Base-by-base conservation (phyloP, 2,888 invertebrate species). In the Megamerina dolium region DNA sequence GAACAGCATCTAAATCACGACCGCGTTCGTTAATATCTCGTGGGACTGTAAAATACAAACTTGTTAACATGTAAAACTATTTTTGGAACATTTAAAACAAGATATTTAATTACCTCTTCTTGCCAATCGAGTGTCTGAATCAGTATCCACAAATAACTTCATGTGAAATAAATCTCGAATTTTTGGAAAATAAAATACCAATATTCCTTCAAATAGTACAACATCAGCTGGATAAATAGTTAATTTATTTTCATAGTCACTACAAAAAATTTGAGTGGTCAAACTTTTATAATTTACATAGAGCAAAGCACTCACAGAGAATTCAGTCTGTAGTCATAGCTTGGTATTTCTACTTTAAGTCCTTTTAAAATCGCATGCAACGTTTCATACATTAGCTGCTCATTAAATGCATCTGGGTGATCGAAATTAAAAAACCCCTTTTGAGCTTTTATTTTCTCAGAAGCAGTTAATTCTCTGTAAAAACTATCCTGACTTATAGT, bases 81-180 rank as follows among this genome's bases (percentile, higher is more conserved):
- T 42, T 19, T 33, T 21, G n/a, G 21, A 29, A 23, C 13, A 16
- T 14, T 37, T 3, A 18, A 12, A 34, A 48, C 8, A 2, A 23
- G 32, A 8, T n/a, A 13, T 26, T 12, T 35, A 48, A 42, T 66
- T 69, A 95, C 95, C 96, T 82, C 97, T 79, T 59, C 97, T 79
- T 1, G 96, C 94, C 17, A 99, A 77, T 62, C 99, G 79, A 2
- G 95, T 99, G 69, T 99, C 99, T 0, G 99, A 95, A 74, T 99
- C 97, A 0, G 96, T 96, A 68, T 99, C 99, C 4, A 99, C 97
- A 74, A 99, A 99, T 29, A 99, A 76, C 73, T 99, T 99, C 94
- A 99, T 96, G 72, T 97, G 92, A 75, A 97, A 99, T 46, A 96
- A 75, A 48, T 95, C 87, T 39, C 96, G 76, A 49, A 99, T 87